phyloP scores from a whole-genome alignment of 30 jellyfish, hydroid and myxozoan species.

The Nemopilema nomurai region DNA sequence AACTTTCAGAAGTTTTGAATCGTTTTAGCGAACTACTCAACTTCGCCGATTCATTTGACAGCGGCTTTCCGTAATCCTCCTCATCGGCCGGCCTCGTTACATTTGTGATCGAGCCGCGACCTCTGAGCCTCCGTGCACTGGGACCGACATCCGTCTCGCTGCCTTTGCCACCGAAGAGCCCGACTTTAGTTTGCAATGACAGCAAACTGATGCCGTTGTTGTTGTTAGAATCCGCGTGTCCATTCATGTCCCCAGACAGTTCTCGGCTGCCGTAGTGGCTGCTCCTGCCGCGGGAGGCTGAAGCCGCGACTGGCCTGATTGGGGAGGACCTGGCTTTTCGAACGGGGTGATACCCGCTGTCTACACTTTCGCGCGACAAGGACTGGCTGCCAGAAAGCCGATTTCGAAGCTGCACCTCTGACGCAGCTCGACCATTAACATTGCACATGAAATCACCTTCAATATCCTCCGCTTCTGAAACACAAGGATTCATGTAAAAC shows the following conservation, averaged over 20 bases:
- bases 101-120: slow-evolving; percentile 58
- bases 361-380: slow-evolving; percentile 64
- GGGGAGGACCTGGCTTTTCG: slow-evolving; percentile 84
- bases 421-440: slow-evolving; percentile 64
- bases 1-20: slow-evolving; percentile 42
- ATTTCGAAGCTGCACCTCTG: slow-evolving; percentile 75
- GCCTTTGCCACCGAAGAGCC: slow-evolving; percentile 77
- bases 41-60: neutral
- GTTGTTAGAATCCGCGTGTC: slow-evolving; percentile 12
- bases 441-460: slow-evolving; percentile 75
- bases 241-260: neutral
- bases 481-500: neutral
- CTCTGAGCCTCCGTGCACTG: slow-evolving; percentile 77
- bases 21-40: slow-evolving; percentile 36
- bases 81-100: slow-evolving; percentile 46
- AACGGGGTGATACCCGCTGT: slow-evolving; percentile 76
- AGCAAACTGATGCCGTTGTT: slow-evolving; percentile 27
- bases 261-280: slow-evolving; percentile 12
- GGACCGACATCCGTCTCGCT: slow-evolving; percentile 65
- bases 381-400: slow-evolving; percentile 33
- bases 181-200: slow-evolving; percentile 56
- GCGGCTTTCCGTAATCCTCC: slow-evolving; percentile 17
- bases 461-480: slow-evolving; percentile 69
- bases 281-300: neutral
- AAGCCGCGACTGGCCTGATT: slow-evolving; percentile 23